Percentiles rank a stretch among this genome's conserved stretches.
phyloP scores from a whole-genome alignment of 2,113 vertebrate species.

The Theristicus caerulescens region DNA sequence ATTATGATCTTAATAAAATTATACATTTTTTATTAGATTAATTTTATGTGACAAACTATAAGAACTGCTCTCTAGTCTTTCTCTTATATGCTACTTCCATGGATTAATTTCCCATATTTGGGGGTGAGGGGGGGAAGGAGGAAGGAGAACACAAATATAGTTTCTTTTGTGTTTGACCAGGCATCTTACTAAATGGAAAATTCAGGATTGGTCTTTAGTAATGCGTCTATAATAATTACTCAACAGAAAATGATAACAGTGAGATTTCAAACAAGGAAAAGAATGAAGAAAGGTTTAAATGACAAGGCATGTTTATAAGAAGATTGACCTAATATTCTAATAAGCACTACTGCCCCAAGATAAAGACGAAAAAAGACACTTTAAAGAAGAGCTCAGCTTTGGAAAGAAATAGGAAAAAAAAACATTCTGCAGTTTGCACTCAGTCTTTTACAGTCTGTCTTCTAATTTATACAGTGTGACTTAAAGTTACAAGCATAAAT shows the following conservation, averaged over 20 bases:
- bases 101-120: background rate
- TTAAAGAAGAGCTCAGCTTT: constrained; percentile 17
- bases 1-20: background rate
- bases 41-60: background rate
- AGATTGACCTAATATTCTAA: constrained; percentile 62
- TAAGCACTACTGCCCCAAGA: constrained; percentile 18
- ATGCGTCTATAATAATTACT: background rate
- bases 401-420: background rate
- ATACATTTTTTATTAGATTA: background rate
- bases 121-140: rapidly evolving
- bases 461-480: background rate
- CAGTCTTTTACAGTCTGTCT: background rate
- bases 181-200: background rate
- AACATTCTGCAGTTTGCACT: background rate
- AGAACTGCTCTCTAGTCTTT: background rate
- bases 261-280: background rate
- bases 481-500: background rate
- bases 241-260: background rate
- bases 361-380: constrained; percentile 15
- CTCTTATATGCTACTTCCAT: background rate
- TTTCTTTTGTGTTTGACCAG: background rate
- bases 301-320: constrained; percentile 10
- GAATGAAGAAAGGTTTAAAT: constrained; percentile 12
- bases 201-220: background rate
- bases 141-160: background rate